phyloP scores from a whole-genome alignment of 2,888 invertebrate genomes.

The Rambutsinella grinnellia region DNA sequence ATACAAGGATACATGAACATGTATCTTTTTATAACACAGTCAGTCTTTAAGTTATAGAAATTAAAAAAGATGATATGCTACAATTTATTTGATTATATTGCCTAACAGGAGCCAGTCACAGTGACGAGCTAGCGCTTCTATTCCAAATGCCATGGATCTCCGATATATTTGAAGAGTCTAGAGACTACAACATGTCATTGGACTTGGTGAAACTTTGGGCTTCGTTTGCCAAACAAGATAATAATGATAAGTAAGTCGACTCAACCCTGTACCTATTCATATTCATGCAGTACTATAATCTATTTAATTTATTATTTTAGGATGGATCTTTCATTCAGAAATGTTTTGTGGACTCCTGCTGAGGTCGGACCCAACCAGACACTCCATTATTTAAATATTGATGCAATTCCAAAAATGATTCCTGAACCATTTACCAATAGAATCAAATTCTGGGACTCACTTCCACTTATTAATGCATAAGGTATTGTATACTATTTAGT shows the following conservation, averaged over 20 bases:
- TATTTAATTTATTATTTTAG: constrained; percentile 20
- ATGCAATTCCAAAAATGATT: constrained; percentile 42
- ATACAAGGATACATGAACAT: no score
- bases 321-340: constrained; percentile 38
- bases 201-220: constrained; percentile 58
- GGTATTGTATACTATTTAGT: background rate
- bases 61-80: no score
- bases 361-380: constrained; percentile 2
- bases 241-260: constrained; percentile 16
- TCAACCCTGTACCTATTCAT: background rate
- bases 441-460: constrained; percentile 60
- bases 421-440: constrained; percentile 59
- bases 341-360: constrained; percentile 46
- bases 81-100: no score
- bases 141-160: constrained; percentile 60
- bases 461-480: constrained; percentile 42
- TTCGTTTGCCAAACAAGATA: constrained; percentile 52
- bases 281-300: background rate
- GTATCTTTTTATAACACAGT: no score
- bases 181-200: constrained; percentile 57
- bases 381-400: constrained; percentile 55
- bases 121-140: constrained; percentile 56
- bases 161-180: constrained; percentile 46
- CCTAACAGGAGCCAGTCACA: constrained; percentile 50
- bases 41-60: no score